These are phyloP conservation scores for Loriculus beryllinus DNA, from an alignment of 2,797 vertebrate species.

Conservation along the genomic window DNA sequence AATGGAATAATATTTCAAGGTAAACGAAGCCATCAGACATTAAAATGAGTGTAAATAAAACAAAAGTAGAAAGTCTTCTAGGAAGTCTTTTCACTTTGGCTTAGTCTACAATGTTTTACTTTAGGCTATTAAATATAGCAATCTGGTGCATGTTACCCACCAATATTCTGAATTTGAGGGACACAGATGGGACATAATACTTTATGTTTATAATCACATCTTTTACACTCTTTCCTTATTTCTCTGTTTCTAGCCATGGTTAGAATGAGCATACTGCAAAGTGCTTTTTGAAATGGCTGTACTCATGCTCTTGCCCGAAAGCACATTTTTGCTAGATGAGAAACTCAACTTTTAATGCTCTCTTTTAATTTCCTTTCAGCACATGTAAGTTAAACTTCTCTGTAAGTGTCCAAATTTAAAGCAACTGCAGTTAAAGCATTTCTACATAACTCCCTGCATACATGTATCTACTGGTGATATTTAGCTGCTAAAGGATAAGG, in stretches of 20 bases:
- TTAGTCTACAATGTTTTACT: not conserved
- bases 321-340: conserved; percentile 3
- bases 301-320: not conserved
- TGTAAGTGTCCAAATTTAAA: not conserved
- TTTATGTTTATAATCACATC: not conserved
- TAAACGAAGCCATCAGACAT: not conserved
- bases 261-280: not conserved
- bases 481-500: not conserved
- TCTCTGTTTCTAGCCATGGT: not conserved
- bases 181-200: not conserved
- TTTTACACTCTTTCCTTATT: not conserved
- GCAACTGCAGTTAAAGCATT: not conserved
- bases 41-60: not conserved
- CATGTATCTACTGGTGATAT: not conserved
- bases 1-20: not conserved
- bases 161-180: not conserved
- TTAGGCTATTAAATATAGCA: not conserved
- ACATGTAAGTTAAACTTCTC: not conserved
- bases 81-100: not conserved
- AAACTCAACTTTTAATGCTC: not conserved
- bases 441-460: not conserved
- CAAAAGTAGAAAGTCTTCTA: not conserved
- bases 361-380: conserved; percentile 18
- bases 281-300: not conserved
- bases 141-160: not conserved